Conservation (phyloP, 92 coral and sea anemone species). For the Porites cylindrica region DNA sequence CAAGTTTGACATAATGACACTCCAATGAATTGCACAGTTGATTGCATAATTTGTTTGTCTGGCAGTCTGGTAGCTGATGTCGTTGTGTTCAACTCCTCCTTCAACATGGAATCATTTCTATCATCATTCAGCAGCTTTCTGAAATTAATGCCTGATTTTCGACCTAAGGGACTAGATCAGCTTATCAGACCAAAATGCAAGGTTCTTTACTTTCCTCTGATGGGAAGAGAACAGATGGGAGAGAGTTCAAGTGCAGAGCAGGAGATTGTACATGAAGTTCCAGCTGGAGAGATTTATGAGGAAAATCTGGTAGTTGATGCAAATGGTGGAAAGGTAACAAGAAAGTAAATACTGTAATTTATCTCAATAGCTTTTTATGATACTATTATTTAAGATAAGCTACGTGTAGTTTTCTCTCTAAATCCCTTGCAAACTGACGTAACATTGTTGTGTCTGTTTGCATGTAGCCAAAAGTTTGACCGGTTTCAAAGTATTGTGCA, state of each 20-base stretch:
- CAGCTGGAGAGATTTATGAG: not conserved
- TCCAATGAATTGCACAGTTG: no score
- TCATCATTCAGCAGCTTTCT: slow-evolving; percentile 80
- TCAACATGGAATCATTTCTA: slow-evolving; percentile 95
- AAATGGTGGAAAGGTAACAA: not conserved
- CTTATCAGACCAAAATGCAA: slow-evolving; percentile 81
- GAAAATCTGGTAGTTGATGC: not conserved
- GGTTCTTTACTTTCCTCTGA: slow-evolving; percentile 87
- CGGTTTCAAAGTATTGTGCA: no score
- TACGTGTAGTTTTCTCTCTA: no score
- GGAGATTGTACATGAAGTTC: not conserved
- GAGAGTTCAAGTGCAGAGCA: not conserved
- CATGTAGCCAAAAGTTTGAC: no score
- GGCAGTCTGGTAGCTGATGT: slow-evolving; percentile 93
- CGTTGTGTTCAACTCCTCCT: slow-evolving; percentile 91
- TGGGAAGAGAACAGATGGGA: not conserved
- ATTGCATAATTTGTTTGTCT: not conserved
- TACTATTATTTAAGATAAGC: no score
- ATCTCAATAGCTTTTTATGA: no score
- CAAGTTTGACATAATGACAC: no score
- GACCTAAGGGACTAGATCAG: slow-evolving; percentile 78
- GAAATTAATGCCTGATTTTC: slow-evolving; percentile 92
- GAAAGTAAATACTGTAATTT: not conserved
- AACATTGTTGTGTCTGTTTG: no score
- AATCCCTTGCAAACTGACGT: no score